Base-by-base conservation (phyloP, 2,888 invertebrate genomes). In the Limenitis camilla region DNA sequence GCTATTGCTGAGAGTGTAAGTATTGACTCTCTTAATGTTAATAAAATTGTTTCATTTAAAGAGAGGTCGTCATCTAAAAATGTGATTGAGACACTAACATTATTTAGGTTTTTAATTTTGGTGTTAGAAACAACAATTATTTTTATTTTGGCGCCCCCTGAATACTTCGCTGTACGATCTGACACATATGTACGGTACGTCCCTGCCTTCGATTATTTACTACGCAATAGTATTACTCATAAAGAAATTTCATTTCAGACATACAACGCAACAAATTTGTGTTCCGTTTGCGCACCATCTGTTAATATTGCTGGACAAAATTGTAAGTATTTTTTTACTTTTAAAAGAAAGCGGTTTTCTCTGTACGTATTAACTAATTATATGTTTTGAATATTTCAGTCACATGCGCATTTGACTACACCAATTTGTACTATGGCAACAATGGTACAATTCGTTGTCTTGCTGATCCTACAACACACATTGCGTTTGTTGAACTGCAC, bases 391-490 rank as follows among this genome's bases (percentile, higher is more conserved):
- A 38, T 42, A 53, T 67, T 64, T 2, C 69, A 71, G 85, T 72
- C 6, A 78, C 73, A 0, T 92, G 92, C 61, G 74, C 88, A 0
- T 90, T 88, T 45, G 86, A 90, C 67, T 52, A 68, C 36, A 70
- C 69, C 0, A 91, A 90, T 65, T 56, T 67, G 53, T 92, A 81
- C 76, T 92, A 81, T 66, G 90, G 90, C 0, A 91, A 90, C 71
- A 81, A 80, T 51, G 92, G 92, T 1, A 89, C 92, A 0, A 64
- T 92, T 7, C 69, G 76, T 5, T 93, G 92, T 61, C 71, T 92
- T 2, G 72, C 67, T 0, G 81, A 88, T 47, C 74, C 79, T 0
- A 65, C 64, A 35, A 90, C 89, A 0, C 89, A 92, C 55, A 88
- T 92, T 35, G 92, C 92, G 0, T 88, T 92, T 56, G 67, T 92